phyloP scores from a whole-genome alignment of 2,888 invertebrate genomes.

The Pyrrhia umbra region DNA sequence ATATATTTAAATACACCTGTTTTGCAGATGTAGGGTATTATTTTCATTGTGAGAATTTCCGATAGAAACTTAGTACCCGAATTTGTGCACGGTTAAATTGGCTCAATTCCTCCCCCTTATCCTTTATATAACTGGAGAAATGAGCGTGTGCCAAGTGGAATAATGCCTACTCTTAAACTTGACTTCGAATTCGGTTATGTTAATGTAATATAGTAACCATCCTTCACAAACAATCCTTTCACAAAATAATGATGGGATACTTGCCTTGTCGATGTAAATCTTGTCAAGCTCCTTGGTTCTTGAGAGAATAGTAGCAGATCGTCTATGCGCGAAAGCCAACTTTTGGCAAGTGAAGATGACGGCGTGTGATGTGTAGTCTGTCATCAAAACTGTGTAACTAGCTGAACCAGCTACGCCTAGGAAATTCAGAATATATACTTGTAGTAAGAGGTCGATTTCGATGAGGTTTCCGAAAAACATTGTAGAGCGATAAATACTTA shows the following conservation, averaged over 20 bases:
- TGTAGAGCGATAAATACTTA: constrained; percentile 85
- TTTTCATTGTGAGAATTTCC: too few species aligned
- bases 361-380: constrained; percentile 94
- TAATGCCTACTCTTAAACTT: too few species aligned
- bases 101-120: too few species aligned
- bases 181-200: too few species aligned
- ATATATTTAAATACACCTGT: too few species aligned
- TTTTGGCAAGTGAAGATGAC: constrained; percentile 95
- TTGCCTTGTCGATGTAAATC: constrained; percentile 92
- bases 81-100: too few species aligned
- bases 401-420: constrained; percentile 94
- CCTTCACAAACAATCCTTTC: too few species aligned
- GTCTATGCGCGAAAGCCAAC: constrained; percentile 93
- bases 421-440: not conserved
- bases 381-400: constrained; percentile 93
- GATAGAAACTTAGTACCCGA: too few species aligned
- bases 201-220: too few species aligned
- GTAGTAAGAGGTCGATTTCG: not conserved
- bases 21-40: too few species aligned
- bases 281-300: constrained; percentile 93
- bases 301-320: constrained; percentile 95
- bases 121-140: too few species aligned
- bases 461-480: not conserved
- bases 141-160: too few species aligned
- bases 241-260: not conserved